phyloP scores from a whole-genome alignment of 2,888 invertebrate genomes.

The Vannuccia rotundouncinata region DNA sequence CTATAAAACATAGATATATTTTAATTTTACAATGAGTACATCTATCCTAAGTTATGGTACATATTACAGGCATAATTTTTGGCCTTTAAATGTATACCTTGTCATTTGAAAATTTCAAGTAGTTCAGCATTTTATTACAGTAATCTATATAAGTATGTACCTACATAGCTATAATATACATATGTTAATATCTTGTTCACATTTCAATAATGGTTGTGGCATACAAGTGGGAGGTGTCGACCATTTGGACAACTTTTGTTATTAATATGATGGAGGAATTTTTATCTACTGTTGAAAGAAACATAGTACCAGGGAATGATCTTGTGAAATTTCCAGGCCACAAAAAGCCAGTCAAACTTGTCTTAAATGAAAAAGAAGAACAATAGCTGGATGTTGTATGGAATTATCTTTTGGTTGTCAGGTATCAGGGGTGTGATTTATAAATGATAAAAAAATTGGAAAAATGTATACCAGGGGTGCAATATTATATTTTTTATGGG shows the following conservation, averaged over 20 bases:
- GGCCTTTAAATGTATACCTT: neutral
- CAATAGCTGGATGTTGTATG: conserved; percentile 4
- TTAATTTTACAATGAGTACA: neutral
- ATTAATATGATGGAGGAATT: no score
- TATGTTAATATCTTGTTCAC: no score
- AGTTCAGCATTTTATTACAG: neutral
- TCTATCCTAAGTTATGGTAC: neutral
- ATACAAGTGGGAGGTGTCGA: no score
- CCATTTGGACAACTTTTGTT: no score
- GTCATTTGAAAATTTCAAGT: neutral
- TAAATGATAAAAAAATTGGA: no score
- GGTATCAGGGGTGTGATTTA: no score
- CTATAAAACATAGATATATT: neutral
- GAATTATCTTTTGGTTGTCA: conserved; percentile 11
- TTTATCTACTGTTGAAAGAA: conserved; percentile 26
- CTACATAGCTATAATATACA: no score
- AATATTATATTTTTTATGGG: no score
- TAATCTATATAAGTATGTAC: neutral
- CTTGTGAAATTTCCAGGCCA: neutral
- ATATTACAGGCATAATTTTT: neutral
- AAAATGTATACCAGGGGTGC: no score
- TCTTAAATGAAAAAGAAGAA: conserved; percentile 5
- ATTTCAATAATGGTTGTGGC: no score
- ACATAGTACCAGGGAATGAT: conserved; percentile 16
- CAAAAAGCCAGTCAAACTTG: conserved; percentile 1